Evolutionary conservation across 2,113 vertebrate genomes (phyloP).

Genomic region (Salvelinus fontinalis): DNA sequence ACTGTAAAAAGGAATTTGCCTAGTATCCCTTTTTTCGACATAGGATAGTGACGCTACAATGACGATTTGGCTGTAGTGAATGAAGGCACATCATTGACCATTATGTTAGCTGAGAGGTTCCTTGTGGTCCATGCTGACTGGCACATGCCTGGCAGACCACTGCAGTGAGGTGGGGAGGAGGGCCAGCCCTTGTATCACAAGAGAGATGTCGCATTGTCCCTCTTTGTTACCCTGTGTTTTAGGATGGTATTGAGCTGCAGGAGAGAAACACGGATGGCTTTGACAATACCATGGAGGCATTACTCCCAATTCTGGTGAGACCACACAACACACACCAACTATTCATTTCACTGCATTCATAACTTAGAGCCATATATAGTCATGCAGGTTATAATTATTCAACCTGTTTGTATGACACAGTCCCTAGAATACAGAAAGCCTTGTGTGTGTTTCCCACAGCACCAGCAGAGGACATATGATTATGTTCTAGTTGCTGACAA

Average conservation of each 20-base stretch:
- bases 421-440: not conserved
- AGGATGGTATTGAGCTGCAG: slow-evolving; percentile 21
- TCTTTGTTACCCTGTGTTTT: slow-evolving; percentile 3
- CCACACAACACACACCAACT: not conserved
- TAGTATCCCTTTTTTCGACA: too few relatives aligned
- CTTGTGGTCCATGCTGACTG: not conserved
- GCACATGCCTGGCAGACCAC: not conserved
- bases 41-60: not conserved
- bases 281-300: slow-evolving; percentile 27
- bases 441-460: slow-evolving; percentile 20
- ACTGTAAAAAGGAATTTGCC: too few relatives aligned
- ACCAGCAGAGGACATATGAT: slow-evolving; percentile 69
- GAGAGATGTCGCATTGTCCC: not conserved
- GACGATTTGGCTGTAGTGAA: not conserved
- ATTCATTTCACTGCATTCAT: not conserved
- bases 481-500: slow-evolving; percentile 79
- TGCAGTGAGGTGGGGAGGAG: not conserved
- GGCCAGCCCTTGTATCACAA: not conserved
- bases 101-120: not conserved
- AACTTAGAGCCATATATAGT: not conserved
- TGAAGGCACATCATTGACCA: not conserved
- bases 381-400: not conserved
- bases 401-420: not conserved
- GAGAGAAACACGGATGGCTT: not conserved
- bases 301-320: slow-evolving; percentile 33